Evolutionary conservation across 2,797 vertebrate genomes (phyloP).

Genomic region (Calcarius lapponicus): DNA sequence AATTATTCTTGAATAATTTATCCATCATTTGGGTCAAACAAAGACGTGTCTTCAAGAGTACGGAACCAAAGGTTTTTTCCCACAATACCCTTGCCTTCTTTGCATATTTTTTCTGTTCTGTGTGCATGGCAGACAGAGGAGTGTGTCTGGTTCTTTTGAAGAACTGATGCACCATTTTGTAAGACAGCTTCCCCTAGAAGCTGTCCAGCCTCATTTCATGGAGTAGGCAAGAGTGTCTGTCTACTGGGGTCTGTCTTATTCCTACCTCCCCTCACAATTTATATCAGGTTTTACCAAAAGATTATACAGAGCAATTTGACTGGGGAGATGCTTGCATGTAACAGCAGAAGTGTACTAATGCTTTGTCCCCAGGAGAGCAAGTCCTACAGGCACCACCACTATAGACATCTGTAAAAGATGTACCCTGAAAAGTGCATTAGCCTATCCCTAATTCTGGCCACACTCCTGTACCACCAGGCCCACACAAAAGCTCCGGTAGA

Average conservation of each 20-base stretch:
- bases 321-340: not conserved
- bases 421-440: not conserved
- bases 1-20: not conserved
- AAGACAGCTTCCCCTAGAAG: not conserved
- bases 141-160: not conserved
- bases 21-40: not conserved
- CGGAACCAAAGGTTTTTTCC: not conserved
- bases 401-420: accelerated
- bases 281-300: not conserved
- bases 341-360: not conserved
- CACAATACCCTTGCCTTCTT: not conserved
- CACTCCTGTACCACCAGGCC: accelerated
- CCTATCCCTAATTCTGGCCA: not conserved
- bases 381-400: not conserved
- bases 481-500: not conserved
- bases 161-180: not conserved
- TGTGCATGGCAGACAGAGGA: not conserved
- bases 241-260: not conserved
- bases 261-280: not conserved
- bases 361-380: not conserved
- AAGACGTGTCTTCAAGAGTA: not conserved
- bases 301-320: not conserved
- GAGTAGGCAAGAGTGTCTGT: not conserved
- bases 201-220: not conserved
- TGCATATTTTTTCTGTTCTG: not conserved